phyloP scores from a whole-genome alignment of 35 echinoderm and acorn worm genomes.

The Ophiothrix spiculata region DNA sequence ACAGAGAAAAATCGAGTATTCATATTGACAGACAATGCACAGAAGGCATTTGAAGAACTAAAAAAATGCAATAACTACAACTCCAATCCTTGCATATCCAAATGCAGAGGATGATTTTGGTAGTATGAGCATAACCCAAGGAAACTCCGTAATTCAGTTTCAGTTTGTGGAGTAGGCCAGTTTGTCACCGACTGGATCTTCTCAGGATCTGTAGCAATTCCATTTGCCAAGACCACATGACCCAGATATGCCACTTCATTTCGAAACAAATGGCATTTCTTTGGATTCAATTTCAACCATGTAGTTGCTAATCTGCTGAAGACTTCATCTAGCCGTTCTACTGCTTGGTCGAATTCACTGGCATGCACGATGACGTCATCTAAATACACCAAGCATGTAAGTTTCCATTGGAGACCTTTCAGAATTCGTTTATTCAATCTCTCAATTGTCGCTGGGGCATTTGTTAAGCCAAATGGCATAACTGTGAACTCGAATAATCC shows the following conservation, averaged over 20 bases:
- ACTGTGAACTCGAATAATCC: conserved; percentile 53
- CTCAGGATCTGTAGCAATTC: conserved; percentile 28
- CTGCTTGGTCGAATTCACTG: conserved; percentile 25
- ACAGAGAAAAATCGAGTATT: conserved; percentile 26
- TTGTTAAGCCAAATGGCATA: conserved; percentile 62
- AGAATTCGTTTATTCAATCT: conserved; percentile 57
- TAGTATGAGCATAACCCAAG: conserved; percentile 29
- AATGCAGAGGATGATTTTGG: conserved; percentile 29
- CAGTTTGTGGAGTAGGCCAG: conserved; percentile 31
- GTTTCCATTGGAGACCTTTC: conserved; percentile 13
- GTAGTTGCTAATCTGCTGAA: conserved; percentile 8
- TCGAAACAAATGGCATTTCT: conserved; percentile 46
- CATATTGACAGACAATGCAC: conserved; percentile 10
- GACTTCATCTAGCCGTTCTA: conserved; percentile 13
- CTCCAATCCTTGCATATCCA: too few species aligned
- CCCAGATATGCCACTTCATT: conserved; percentile 33
- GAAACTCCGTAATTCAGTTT: conserved; percentile 14
- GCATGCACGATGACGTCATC: conserved; percentile 57
- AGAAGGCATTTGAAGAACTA: too few species aligned
- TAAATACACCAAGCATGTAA: conserved; percentile 42
- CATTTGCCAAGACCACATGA: conserved; percentile 38
- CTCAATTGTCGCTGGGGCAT: conserved; percentile 67
- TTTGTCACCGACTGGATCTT: conserved; percentile 12
- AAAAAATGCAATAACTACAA: too few species aligned
- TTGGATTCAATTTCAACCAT: conserved; percentile 22